Evolutionary conservation across 92 coral and sea anemone species (phyloP), one percentile per base, ranked within the genome.

Genomic region (Porites lobata): DNA sequence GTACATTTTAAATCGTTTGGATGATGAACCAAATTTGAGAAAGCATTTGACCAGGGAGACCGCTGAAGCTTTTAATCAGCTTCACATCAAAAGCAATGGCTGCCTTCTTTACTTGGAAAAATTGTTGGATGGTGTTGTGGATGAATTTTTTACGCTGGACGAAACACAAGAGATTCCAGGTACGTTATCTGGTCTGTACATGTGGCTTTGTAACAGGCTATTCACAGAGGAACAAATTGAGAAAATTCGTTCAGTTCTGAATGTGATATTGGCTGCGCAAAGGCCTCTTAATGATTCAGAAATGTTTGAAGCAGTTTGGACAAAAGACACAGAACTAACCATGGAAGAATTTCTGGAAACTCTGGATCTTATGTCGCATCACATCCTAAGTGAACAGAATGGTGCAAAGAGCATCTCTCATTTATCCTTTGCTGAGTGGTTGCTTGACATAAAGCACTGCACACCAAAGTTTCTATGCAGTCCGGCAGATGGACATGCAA

Each of bases 31-130:
- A 22, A 90, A 90, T 1, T 86, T 98, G 50, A 93, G 98, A 77
- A 92, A 89, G 58, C 95, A 94, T 88, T 89, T 98, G 79, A 98
- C 99, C 4, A 87, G 97, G 51, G 92, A 92, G 83, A 98, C 99
- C 7, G 99, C 99, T 32, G 99, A 98, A 67, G 86, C 86, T 63
- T 98, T 98, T 73, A 98, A 98, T 82, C 98, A 95, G 66, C 93
- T 98, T 68, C 99, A 98, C 79, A 96, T 98, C 78, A 98, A 98
- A 72, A 98, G 99, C 83, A 98, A 96, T 82, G 99, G 99, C 20
- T 98, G 99, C 83, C 90, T 98, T 85, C 92, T 98, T 10, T 98
- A 98, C 80, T 91, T 98, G n/a, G 99, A 98, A 88, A 94, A 95
- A 64, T 91, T 98, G 80, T 85, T 98, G 73, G 98, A 98, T 70